These are phyloP conservation scores for Hemicordylus capensis DNA, from an alignment of 2,113 vertebrate species.

Conservation along the genomic window DNA sequence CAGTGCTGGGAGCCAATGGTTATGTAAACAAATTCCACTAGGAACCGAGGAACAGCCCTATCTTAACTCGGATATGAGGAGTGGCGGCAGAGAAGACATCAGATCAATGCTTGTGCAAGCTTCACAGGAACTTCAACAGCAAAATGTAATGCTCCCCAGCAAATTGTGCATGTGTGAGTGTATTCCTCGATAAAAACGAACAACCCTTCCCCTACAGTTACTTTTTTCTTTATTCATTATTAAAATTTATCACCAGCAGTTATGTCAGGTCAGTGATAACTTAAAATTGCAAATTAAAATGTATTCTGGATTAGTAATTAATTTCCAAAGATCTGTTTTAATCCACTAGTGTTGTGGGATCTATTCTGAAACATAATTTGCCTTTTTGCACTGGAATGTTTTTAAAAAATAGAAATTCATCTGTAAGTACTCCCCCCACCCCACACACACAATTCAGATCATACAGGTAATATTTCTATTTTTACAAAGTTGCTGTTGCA, in stretches of 20 bases:
- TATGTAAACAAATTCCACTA: constrained; percentile 67
- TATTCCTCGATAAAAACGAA: background rate
- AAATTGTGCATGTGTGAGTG: background rate
- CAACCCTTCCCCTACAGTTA: background rate
- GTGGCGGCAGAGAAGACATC: constrained; percentile 17
- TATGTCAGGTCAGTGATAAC: background rate
- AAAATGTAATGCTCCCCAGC: background rate
- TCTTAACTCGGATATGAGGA: background rate
- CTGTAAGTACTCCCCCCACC: too few species aligned
- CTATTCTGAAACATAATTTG: background rate
- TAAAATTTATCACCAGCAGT: constrained; percentile 7
- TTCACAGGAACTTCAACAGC: background rate
- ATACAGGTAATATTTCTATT: background rate
- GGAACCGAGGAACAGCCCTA: rapidly evolving
- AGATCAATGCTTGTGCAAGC: constrained; percentile 5
- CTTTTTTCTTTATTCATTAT: background rate
- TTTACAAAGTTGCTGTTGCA: background rate
- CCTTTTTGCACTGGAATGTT: background rate
- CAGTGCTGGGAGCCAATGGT: constrained; percentile 90
- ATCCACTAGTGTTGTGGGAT: background rate
- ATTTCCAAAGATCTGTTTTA: constrained; percentile 30
- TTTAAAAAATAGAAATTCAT: background rate
- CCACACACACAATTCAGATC: constrained; percentile 29
- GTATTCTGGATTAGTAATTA: constrained; percentile 48
- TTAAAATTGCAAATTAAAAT: constrained; percentile 41